These are phyloP conservation scores for Zoanthus gigantus DNA, from an alignment of 92 coral and sea anemone species.

Conservation along the genomic window DNA sequence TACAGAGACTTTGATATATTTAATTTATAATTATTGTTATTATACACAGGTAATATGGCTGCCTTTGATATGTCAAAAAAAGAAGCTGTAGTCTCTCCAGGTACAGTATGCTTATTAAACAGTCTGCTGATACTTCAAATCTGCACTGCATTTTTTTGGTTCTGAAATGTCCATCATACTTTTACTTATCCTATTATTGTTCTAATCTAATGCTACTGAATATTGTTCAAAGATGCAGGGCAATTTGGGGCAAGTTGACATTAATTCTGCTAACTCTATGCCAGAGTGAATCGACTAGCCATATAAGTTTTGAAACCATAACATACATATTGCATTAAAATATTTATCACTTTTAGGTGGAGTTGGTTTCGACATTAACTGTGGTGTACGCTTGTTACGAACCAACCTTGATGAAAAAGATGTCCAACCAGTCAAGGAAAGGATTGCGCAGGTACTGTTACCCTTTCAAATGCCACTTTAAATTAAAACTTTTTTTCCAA, in stretches of 20 bases:
- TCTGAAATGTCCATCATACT: not conserved
- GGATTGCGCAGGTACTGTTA: slow-evolving; percentile 84
- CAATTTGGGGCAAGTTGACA: too few relatives aligned
- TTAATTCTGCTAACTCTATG: too few relatives aligned
- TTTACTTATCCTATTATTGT: not conserved
- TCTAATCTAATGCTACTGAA: not conserved
- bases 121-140: too few relatives aligned
- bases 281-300: not conserved
- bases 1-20: too few relatives aligned
- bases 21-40: too few relatives aligned
- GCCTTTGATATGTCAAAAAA: slow-evolving; percentile 96
- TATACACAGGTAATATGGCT: slow-evolving; percentile 88
- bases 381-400: slow-evolving; percentile 94
- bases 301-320: not conserved
- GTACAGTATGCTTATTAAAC: slow-evolving; percentile 28
- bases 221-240: not conserved
- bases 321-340: too few relatives aligned
- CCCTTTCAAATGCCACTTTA: too few relatives aligned
- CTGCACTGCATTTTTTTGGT: not conserved
- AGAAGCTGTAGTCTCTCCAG: slow-evolving; percentile 97
- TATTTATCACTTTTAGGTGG: slow-evolving; percentile 68
- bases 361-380: slow-evolving; percentile 98
- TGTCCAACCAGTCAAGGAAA: slow-evolving; percentile 91
- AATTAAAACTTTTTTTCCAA: too few relatives aligned
- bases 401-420: slow-evolving; percentile 96